A percentile compares a stretch with the other conserved stretches of the same genome.
Evolutionary conservation across 2,888 invertebrate genomes (phyloP).

Genomic region (Yponomeuta sedellus): DNA sequence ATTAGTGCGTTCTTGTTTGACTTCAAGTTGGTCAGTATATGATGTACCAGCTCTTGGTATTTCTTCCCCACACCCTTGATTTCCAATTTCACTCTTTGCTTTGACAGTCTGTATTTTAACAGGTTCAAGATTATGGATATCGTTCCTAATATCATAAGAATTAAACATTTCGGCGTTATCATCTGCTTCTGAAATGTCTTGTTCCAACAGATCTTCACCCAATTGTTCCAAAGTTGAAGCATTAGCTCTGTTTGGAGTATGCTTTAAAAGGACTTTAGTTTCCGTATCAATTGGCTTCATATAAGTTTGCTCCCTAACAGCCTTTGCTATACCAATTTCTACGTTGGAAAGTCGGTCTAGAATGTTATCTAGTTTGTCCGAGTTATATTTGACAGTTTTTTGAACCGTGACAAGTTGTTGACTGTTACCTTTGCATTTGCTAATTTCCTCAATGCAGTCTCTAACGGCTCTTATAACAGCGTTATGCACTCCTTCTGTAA

Average conservation of each 20-base stretch:
- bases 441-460: conserved; percentile 45
- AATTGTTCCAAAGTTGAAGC: conserved; percentile 49
- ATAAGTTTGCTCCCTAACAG: background rate
- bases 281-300: background rate
- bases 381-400: conserved; percentile 36
- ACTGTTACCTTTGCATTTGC: conserved; percentile 26
- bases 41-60: background rate
- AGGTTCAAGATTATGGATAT: background rate
- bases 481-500: conserved; percentile 49
- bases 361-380: conserved; percentile 46
- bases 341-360: conserved; percentile 44
- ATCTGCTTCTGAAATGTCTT: background rate
- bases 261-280: background rate
- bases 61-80: conserved; percentile 40
- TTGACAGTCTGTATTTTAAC: background rate
- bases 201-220: conserved; percentile 37
- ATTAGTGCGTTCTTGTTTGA: conserved; percentile 40
- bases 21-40: conserved; percentile 8
- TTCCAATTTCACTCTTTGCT: background rate
- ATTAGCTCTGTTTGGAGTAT: conserved; percentile 23
- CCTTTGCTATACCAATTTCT: conserved; percentile 41
- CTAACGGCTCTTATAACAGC: conserved; percentile 53
- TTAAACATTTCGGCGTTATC: background rate
- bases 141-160: background rate
- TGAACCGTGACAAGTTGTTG: conserved; percentile 38